Conservation (phyloP, 2,888 invertebrate species). For the Synanthedon andrenaeformis region DNA sequence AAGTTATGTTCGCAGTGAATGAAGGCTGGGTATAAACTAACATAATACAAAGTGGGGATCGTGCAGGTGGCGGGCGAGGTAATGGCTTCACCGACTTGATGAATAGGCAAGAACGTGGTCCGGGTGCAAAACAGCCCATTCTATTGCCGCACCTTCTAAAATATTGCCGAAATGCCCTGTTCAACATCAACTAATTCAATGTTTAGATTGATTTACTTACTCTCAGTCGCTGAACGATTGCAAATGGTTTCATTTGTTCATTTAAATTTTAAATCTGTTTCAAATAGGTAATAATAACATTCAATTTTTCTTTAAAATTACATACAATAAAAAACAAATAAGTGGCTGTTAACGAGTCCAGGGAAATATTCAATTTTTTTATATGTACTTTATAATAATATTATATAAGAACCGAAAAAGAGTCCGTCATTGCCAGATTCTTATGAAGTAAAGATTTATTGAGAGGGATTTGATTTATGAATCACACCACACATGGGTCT, state of each 20-base stretch:
- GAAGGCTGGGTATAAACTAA: slow-evolving; percentile 45
- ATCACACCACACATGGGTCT: slow-evolving; percentile 54
- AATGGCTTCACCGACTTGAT: slow-evolving; percentile 59
- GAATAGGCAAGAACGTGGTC: slow-evolving; percentile 58
- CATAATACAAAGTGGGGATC: slow-evolving; percentile 50
- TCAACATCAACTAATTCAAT: slow-evolving; percentile 62
- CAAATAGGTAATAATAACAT: background rate
- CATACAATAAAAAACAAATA: background rate
- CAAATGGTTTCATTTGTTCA: slow-evolving; percentile 54
- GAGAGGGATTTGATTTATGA: slow-evolving; percentile 60
- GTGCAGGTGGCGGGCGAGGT: slow-evolving; percentile 57
- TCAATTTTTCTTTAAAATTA: background rate
- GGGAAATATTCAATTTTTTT: no score
- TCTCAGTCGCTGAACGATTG: slow-evolving; percentile 34
- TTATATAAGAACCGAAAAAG: background rate
- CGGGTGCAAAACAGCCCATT: slow-evolving; percentile 52
- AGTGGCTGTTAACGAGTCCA: background rate
- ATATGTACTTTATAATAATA: no score
- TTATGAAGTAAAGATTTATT: slow-evolving; percentile 56
- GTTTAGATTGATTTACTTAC: slow-evolving; percentile 58
- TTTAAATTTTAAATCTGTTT: background rate
- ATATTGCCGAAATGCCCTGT: slow-evolving; percentile 57
- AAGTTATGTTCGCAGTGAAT: slow-evolving; percentile 23
- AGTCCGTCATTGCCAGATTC: slow-evolving; percentile 38
- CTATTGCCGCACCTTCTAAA: slow-evolving; percentile 49